Evolutionary conservation across 2,113 vertebrate genomes (phyloP), one percentile per base, ranked within the genome.

Genomic region (Sardina pilchardus): DNA sequence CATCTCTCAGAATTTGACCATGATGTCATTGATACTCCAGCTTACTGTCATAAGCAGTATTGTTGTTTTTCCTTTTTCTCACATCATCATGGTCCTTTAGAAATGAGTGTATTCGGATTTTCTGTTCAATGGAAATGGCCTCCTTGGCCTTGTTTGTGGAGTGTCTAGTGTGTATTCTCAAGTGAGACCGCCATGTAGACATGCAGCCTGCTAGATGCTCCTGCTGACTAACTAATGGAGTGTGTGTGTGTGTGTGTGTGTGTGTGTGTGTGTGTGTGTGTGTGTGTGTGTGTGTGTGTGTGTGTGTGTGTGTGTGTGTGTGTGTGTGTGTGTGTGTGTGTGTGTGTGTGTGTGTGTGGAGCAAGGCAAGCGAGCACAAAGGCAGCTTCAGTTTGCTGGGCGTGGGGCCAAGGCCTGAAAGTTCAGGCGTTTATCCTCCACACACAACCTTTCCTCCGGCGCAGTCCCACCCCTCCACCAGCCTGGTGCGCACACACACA

Each of bases 351-450:
- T 71, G n/a, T 71, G 63, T 71, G 63, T 30, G 26, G n/a, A 34
- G n/a, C 8, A 71, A 26, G 10, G 63, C n/a, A 3, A 24, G 78
- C 42, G 86, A 85, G 90, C 85, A 91, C 91, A 93, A 91, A 92
- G 90, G 86, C 50, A 84, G 89, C 83, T 90, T 92, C 92, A 92
- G 90, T 88, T 87, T 89, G 88, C 91, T 91, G 84, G 92, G 93
- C 91, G 91, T 86, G 87, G 59, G 90, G 92, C 92, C 93, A 91
- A 90, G 81, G 89, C 89, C 81, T 87, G 85, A 88, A 90, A 82
- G 90, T 84, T 39, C 83, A 91, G 88, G 87, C 56, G 87, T 92
- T 88, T 78, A 91, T 91, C 87, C 53, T 87, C 88, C 90, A 90
- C 92, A 92, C 89, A 89, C 90, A 92, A 87, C 90, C 91, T 90